phyloP scores from a whole-genome alignment of 2,888 invertebrate genomes.

The Archips xylosteana region DNA sequence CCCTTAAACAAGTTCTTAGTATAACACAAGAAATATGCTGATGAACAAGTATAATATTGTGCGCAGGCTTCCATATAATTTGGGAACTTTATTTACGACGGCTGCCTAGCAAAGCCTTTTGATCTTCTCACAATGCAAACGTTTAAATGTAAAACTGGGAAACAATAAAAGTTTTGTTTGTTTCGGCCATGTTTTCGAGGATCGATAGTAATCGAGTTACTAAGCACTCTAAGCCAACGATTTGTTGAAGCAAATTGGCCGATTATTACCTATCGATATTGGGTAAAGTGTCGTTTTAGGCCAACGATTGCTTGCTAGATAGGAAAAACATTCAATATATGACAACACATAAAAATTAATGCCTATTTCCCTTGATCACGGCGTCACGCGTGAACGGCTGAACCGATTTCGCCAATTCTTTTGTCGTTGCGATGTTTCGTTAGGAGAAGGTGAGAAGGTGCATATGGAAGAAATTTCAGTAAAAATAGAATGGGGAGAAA shows the following conservation, averaged over 20 bases:
- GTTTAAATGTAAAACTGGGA: constrained; percentile 14
- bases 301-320: not conserved
- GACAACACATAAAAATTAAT: not conserved
- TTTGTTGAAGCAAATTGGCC: not conserved
- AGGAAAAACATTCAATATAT: not conserved
- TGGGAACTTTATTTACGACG: not conserved
- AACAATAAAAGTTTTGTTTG: constrained; percentile 17
- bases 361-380: no score
- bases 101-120: not conserved
- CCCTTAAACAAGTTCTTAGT: not conserved
- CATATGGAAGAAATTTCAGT: no score
- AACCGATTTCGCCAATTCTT: no score
- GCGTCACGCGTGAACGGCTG: no score
- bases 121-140: constrained; percentile 1
- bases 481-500: no score
- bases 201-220: constrained; percentile 8
- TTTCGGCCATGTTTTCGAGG: constrained; percentile 6
- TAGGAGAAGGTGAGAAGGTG: no score
- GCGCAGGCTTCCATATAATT: not conserved
- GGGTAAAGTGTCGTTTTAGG: constrained; percentile 1
- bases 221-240: not conserved
- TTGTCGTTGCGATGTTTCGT: no score
- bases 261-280: not conserved
- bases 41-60: not conserved
- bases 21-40: not conserved